Evolutionary conservation across 2,797 vertebrate genomes (phyloP), one percentile per base, ranked within the genome.

Genomic region (Spheniscus humboldti): DNA sequence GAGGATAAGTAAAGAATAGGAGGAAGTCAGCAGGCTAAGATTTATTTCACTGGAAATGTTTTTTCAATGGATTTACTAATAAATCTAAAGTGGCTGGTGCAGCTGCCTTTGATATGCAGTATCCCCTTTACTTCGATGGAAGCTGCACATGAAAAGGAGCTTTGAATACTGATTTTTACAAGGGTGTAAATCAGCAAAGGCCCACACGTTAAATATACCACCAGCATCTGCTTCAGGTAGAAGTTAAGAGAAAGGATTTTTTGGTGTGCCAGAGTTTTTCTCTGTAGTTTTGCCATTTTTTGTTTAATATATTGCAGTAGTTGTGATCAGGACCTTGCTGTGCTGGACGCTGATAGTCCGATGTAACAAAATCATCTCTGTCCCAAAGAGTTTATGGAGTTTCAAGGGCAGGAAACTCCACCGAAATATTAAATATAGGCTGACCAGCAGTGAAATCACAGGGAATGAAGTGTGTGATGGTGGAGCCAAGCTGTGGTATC

Each of bases 1-100:
- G 95, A 95, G 94, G 94, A 97, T 97, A 97, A 97, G 95, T 93
- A 95, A 97, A 97, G 96, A 94, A 96, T 94, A 96, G 97, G 95
- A 96, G 90, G 96, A 97, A 97, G 96, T 96, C 76, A 73, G 96
- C 92, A 95, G 92, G 82, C 97, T 92, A 90, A 97, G 97, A 98
- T 98, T 98, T 98, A 98, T 98, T 98, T 97, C 97, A 92, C 86
- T 92, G 97, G 97, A 97, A 98, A 96, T 97, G 94, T 94, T 97
- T 98, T 97, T 94, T 97, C 95, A 94, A 84, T 95, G 96, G 94
- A 97, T 98, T 98, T 97, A 97, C 97, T 97, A 97, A 97, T 97
- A 98, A 98, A 94, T 94, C 96, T 94, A 81, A 83, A 92, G 94
- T 83, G 92, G 94, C 94, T 94, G 86, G 86, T 93, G 93, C 75